Base-by-base conservation (phyloP, 1,140 invertebrate species). In the Yoshiicerus persimilis region DNA sequence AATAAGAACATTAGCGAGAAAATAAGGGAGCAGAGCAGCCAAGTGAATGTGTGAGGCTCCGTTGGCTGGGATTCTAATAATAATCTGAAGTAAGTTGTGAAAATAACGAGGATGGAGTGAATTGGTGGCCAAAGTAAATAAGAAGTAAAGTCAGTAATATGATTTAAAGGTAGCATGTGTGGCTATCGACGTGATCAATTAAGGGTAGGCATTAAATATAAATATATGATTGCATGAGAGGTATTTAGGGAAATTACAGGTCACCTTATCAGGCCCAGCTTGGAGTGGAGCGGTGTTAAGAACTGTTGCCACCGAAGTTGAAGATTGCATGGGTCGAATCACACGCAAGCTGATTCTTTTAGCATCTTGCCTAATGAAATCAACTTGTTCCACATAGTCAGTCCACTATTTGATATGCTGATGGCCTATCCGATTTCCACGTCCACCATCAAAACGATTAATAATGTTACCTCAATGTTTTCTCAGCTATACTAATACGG, bases 321-420 rank as follows among this genome's bases (percentile, higher is more conserved):
- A 89, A 62, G 90, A 90, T 89, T 89, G 90, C 89, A 90, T 90
- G 90, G 85, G 11, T 64, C 34, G 41, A 88, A 62, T 91, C 89
- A 91, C 90, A 90, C 90, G 90, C 90, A 87, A 90, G 89, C 90
- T 89, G 90, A 89, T 89, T 90, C 87, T 90, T 91, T 90, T 90
- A 87, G 89, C 89, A 91, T 91, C 90, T 90, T 70, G 64, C 62
- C 85, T 91, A 91, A 91, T 91, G 86, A 91, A 91, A 91, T 91
- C 89, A 91, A 88, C 90, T 88, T 89, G 85, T 85, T 89, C 39
- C 86, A 88, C 87, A 34, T 77, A 38, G 84, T 64, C 56, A 36
- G 32, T 64, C 23, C 32, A 62, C 16, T 66, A 16, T 38, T 66
- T 30, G 16, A 64, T 34, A 64, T 86, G 27, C 84, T 86, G 84